phyloP scores from a whole-genome alignment of 92 coral and sea anemone genomes.

The Heteractis magnifica region DNA sequence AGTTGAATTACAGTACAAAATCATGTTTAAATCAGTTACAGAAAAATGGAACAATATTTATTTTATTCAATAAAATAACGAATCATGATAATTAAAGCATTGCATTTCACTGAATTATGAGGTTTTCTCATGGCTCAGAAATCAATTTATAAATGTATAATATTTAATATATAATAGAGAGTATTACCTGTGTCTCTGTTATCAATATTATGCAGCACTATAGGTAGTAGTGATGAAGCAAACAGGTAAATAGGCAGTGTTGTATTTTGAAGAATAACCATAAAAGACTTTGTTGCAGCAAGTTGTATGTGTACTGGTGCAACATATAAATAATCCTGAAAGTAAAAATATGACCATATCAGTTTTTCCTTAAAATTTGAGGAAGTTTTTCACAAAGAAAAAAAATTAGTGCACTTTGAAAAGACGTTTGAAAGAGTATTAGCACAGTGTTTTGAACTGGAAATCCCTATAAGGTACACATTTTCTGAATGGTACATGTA shows the following conservation, averaged over 20 bases:
- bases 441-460: too few relatives aligned
- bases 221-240: conserved; percentile 89
- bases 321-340: conserved; percentile 85
- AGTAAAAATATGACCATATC: background rate
- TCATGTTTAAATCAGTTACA: too few relatives aligned
- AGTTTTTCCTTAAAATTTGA: background rate
- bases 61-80: too few relatives aligned
- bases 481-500: too few relatives aligned
- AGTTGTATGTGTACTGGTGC: conserved; percentile 94
- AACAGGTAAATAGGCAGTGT: conserved; percentile 83
- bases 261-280: conserved; percentile 78
- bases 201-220: conserved; percentile 83
- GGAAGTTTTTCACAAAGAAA: background rate
- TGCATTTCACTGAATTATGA: too few relatives aligned
- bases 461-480: too few relatives aligned
- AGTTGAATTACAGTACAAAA: too few relatives aligned
- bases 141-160: too few relatives aligned
- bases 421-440: too few relatives aligned
- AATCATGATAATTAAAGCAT: too few relatives aligned
- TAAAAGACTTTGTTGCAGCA: conserved; percentile 83
- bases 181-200: conserved; percentile 80
- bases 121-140: too few relatives aligned
- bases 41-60: too few relatives aligned
- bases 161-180: background rate
- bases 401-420: background rate